phyloP scores from a whole-genome alignment of 92 coral and sea anemone species.

The Phenganax stokvisi region DNA sequence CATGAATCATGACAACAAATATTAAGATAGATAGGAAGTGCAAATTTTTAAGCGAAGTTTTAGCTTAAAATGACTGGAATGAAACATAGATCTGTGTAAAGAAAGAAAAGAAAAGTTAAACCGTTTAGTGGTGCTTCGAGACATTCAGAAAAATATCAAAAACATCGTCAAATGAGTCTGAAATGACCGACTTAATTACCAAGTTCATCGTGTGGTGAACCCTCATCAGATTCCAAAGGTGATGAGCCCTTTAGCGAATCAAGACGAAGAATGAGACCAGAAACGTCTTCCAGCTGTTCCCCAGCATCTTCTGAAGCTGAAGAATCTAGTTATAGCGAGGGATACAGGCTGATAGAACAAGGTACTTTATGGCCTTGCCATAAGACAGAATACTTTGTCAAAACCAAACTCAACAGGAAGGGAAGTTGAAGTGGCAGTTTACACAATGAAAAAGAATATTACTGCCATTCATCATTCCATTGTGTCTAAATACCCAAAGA shows the following conservation, averaged over 20 bases:
- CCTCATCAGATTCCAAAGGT: constrained; percentile 26
- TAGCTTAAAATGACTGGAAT: constrained; percentile 20
- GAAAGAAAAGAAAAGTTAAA: constrained; percentile 48
- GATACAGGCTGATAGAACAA: constrained; percentile 40
- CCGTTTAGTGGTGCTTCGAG: constrained; percentile 40
- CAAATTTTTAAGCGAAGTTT: no score
- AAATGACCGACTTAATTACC: not conserved
- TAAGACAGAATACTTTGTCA: constrained; percentile 40
- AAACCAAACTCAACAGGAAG: constrained; percentile 38
- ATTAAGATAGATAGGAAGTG: not conserved
- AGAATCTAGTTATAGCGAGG: constrained; percentile 18
- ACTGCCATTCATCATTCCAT: constrained; percentile 49
- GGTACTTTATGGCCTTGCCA: constrained; percentile 43
- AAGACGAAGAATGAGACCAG: constrained; percentile 34
- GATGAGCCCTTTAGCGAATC: constrained; percentile 42
- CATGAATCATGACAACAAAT: not conserved
- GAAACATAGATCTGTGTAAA: constrained; percentile 28
- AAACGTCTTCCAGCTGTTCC: constrained; percentile 17
- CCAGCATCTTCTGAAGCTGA: constrained; percentile 34
- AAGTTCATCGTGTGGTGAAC: constrained; percentile 15
- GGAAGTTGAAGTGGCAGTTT: constrained; percentile 45
- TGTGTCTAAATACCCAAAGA: constrained; percentile 15
- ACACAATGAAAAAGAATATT: constrained; percentile 45
- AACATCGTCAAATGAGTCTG: constrained; percentile 28
- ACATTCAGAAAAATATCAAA: constrained; percentile 34